These are phyloP conservation scores for Dicycla oo DNA, from an alignment of 2,888 invertebrate species.

Conservation along the genomic window DNA sequence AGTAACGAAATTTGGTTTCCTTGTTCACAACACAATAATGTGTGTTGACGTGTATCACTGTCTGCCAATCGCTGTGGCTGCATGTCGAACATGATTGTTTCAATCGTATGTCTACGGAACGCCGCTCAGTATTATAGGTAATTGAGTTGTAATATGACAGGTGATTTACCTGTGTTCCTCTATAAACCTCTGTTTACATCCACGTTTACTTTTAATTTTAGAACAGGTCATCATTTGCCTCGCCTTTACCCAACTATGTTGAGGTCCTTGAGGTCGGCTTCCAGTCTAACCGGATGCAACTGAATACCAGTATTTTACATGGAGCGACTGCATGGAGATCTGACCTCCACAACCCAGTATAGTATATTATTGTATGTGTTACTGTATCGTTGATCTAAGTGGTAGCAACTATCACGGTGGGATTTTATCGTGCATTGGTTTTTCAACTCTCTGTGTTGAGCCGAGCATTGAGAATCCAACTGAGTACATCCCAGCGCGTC, in stretches of 20 bases:
- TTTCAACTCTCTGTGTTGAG: no score
- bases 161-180: slow-evolving; percentile 1
- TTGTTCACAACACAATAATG: slow-evolving; percentile 17
- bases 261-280: no score
- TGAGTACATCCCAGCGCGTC: no score
- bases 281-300: no score
- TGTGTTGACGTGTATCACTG: slow-evolving; percentile 29
- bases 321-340: no score
- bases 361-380: background rate
- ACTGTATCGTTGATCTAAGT: background rate
- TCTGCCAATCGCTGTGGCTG: slow-evolving; percentile 14
- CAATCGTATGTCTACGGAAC: slow-evolving; percentile 1
- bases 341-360: no score
- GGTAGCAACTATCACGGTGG: no score
- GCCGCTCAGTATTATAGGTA: slow-evolving; percentile 14
- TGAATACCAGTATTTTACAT: no score
- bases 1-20: background rate
- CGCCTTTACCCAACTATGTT: no score
- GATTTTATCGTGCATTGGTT: no score
- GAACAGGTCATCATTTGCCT: no score
- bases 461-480: no score
- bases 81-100: slow-evolving; percentile 13
- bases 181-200: slow-evolving; percentile 6
- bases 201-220: background rate
- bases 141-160: slow-evolving; percentile 51